Conservation (phyloP, 2,797 vertebrate species). For the Philypnodon macrostomus region DNA sequence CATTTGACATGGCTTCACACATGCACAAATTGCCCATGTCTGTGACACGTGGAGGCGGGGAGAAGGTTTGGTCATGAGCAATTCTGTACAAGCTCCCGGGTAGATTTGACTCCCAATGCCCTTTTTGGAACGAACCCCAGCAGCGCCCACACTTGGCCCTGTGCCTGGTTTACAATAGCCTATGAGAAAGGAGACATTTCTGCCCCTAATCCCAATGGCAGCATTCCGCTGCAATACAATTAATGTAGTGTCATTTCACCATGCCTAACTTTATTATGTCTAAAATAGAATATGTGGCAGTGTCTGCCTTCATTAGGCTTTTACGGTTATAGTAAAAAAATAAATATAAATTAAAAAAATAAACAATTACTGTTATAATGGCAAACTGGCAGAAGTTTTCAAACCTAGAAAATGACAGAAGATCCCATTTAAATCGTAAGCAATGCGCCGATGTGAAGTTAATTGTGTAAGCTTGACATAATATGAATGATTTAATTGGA, state of each 20-base stretch:
- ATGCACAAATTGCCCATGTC: constrained; percentile 53
- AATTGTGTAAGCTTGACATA: no score
- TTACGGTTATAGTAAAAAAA: no score
- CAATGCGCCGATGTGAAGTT: no score
- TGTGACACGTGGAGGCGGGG: constrained; percentile 51
- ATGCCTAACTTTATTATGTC: constrained; percentile 33
- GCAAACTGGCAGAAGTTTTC: no score
- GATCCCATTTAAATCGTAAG: no score
- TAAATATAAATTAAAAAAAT: no score
- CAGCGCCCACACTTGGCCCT: constrained; percentile 39
- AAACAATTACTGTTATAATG: no score
- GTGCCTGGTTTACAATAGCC: constrained; percentile 51
- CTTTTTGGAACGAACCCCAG: constrained; percentile 26
- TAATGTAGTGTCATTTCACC: constrained; percentile 40
- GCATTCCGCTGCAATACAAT: constrained; percentile 33
- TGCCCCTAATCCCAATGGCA: constrained; percentile 34
- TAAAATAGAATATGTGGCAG: constrained; percentile 16
- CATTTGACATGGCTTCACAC: constrained; percentile 49
- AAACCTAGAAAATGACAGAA: no score
- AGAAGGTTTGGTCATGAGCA: constrained; percentile 38
- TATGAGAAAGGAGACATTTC: constrained; percentile 47
- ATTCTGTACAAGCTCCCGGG: constrained; percentile 45
- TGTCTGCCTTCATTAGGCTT: neutral
- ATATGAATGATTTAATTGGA: no score
- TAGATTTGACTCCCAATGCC: constrained; percentile 36